Conservation (phyloP, 2,888 invertebrate genomes). For the Heliconius charithonia region DNA sequence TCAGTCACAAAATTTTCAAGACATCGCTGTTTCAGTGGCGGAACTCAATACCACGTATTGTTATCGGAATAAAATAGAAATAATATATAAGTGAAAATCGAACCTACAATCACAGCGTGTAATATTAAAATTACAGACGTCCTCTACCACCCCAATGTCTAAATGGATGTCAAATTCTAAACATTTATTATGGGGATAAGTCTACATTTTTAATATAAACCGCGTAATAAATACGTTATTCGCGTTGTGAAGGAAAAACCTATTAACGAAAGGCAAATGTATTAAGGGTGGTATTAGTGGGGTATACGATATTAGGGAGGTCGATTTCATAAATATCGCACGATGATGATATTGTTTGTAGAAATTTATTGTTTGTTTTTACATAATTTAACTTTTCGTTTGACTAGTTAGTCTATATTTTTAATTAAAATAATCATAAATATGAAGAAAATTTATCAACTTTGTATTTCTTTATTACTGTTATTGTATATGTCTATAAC, state of each 20-base stretch:
- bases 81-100: background rate
- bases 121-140: no score
- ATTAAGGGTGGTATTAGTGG: constrained; percentile 65
- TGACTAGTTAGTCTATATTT: background rate
- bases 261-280: constrained; percentile 81
- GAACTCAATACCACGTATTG: background rate
- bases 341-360: background rate
- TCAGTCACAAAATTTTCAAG: background rate
- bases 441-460: background rate
- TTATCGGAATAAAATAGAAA: background rate
- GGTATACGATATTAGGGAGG: constrained; percentile 39
- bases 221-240: constrained; percentile 83
- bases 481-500: no score
- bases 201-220: constrained; percentile 79
- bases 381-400: background rate
- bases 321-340: background rate
- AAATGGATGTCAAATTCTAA: constrained; percentile 53
- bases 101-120: background rate
- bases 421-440: background rate
- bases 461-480: background rate
- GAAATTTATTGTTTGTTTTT: background rate
- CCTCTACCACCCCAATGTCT: background rate
- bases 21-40: background rate
- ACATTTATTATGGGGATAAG: constrained; percentile 68
- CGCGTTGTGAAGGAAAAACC: constrained; percentile 82